Base-by-base conservation (phyloP, 2,113 vertebrate species). In the Limnothrissa miodon region DNA sequence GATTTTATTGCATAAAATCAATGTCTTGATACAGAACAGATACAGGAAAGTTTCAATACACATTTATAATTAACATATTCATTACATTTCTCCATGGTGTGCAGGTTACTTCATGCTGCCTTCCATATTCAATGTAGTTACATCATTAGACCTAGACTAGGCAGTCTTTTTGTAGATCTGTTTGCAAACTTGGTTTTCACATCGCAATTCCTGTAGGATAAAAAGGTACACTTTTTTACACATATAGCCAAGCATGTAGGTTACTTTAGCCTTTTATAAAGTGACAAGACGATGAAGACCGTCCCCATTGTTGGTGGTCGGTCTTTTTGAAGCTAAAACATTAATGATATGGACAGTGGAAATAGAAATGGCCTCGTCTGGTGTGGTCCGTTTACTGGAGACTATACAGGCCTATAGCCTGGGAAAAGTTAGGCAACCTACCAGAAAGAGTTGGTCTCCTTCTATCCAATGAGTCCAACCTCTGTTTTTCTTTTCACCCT, bases 401-500 rank as follows among this genome's bases (percentile, higher is more conserved):
- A n/a, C n/a, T n/a, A n/a, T n/a, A n/a, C n/a, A n/a, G n/a, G n/a
- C n/a, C n/a, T n/a, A n/a, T n/a, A n/a, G n/a, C n/a, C n/a, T n/a
- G n/a, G n/a, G n/a, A n/a, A n/a, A n/a, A n/a, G n/a, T n/a, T n/a
- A n/a, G n/a, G n/a, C n/a, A n/a, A n/a, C n/a, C n/a, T 95, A 98
- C 97, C 95, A 98, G 88, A 79, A 96, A 90, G 39, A 98, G 95
- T 44, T 93, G 84, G 23, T 96, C 94, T 81, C 94, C 97, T 83
- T 97, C 89, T 2, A 97, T 91, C 97, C 97, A 98, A 42, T 98
- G 97, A 51, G 88, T 94, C 96, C 97, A 99, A 4, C 96, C 96
- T 81, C 96, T 87, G 87, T 96, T 95, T 80, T 91, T 93, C 92
- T 97, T 98, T 56, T 96, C 95, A 53, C 97, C 96, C 39, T 82